Percentiles rank a stretch among this genome's conserved stretches.
Evolutionary conservation across 1,140 invertebrate species (phyloP).

Genomic region (Panulirus ornatus): DNA sequence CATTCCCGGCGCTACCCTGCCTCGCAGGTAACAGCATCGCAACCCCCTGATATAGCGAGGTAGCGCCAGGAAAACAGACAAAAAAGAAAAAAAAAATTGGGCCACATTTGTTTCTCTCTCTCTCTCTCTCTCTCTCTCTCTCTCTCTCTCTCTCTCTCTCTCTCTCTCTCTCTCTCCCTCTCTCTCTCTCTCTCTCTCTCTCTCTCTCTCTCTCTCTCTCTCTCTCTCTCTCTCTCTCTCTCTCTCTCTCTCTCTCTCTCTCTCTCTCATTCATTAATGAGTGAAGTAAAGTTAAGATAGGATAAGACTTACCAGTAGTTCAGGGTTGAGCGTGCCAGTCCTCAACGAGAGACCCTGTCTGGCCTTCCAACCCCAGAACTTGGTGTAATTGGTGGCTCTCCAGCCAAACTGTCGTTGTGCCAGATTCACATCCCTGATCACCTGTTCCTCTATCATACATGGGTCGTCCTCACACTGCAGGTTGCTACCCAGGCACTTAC

Average conservation of each 20-base stretch:
- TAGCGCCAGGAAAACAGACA: too few relatives aligned
- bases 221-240: background rate
- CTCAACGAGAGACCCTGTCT: conserved; percentile 88
- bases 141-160: background rate
- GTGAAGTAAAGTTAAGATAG: background rate
- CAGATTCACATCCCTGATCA: conserved; percentile 84
- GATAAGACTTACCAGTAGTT: conserved; percentile 71
- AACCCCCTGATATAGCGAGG: too few relatives aligned
- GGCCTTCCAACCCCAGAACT: conserved; percentile 90
- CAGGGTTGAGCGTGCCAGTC: conserved; percentile 84
- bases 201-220: background rate
- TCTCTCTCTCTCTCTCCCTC: background rate
- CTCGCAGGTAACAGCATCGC: too few relatives aligned
- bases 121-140: conserved; percentile 19
- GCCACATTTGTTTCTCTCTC: background rate
- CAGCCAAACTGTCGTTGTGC: conserved; percentile 81
- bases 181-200: background rate
- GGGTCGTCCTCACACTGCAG: conserved; percentile 83
- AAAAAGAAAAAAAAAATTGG: too few relatives aligned
- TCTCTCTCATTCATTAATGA: too few relatives aligned
- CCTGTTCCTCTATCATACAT: conserved; percentile 86
- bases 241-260: conserved; percentile 8
- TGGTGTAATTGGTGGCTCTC: conserved; percentile 87
- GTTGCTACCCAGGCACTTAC: background rate
- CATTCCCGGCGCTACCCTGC: too few relatives aligned